Evolutionary conservation across 2,888 invertebrate genomes (phyloP).

Genomic region (Polyommatus iphigenia): DNA sequence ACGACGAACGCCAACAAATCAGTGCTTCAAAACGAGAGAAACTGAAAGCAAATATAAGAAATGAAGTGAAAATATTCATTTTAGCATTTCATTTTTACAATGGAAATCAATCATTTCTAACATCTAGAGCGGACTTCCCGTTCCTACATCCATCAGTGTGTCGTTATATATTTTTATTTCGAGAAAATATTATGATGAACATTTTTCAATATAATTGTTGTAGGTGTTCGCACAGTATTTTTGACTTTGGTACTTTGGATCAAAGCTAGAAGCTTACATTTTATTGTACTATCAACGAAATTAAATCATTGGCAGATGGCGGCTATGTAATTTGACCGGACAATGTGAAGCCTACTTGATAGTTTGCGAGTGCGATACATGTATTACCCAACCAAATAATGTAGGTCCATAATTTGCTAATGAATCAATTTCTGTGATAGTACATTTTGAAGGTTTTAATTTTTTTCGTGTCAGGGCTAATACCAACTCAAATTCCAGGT

Average conservation of each 20-base stretch:
- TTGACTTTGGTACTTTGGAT: neutral
- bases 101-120: slow-evolving; percentile 25
- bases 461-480: neutral
- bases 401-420: too few species aligned
- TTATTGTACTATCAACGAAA: too few species aligned
- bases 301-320: too few species aligned
- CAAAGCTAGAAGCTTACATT: neutral
- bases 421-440: too few species aligned
- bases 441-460: too few species aligned
- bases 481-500: slow-evolving; percentile 49
- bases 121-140: slow-evolving; percentile 22
- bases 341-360: too few species aligned
- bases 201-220: neutral
- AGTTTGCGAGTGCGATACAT: too few species aligned
- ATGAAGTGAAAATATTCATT: slow-evolving; percentile 19
- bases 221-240: neutral
- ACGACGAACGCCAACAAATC: neutral
- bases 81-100: slow-evolving; percentile 9
- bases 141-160: slow-evolving; percentile 13
- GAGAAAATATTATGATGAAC: neutral
- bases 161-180: slow-evolving; percentile 26
- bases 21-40: neutral
- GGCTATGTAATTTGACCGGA: too few species aligned
- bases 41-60: slow-evolving; percentile 16
- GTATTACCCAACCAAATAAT: too few species aligned